These are phyloP conservation scores for Uropsilus gracilis DNA, from an alignment of 2,113 vertebrate genomes.

Conservation along the genomic window DNA sequence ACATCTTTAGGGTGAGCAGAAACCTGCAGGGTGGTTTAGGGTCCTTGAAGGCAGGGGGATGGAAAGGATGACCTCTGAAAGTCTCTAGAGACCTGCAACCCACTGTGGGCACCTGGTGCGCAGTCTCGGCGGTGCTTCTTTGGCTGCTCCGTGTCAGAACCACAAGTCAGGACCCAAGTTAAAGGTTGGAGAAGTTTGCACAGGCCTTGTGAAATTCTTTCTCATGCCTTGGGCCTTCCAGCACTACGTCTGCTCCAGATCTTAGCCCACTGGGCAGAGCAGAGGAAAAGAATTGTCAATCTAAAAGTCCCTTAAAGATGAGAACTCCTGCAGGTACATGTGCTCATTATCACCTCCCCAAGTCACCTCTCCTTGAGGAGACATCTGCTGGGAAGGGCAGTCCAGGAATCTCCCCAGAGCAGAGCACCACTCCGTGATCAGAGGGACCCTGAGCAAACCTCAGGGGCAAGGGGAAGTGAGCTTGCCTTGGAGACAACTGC, in stretches of 20 bases:
- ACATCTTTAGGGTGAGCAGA: not conserved
- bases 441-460: not conserved
- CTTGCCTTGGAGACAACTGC: not conserved
- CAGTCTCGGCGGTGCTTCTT: not conserved
- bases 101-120: not conserved
- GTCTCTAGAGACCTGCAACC: not conserved
- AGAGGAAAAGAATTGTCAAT: too few relatives aligned
- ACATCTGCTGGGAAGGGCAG: too few relatives aligned
- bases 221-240: not conserved
- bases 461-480: not conserved
- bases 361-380: not conserved
- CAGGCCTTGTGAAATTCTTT: not conserved
- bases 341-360: not conserved
- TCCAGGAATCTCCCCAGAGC: too few relatives aligned
- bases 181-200: rapidly evolving
- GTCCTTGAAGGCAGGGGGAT: not conserved
- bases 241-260: not conserved
- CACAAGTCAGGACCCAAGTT: not conserved
- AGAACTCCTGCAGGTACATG: not conserved
- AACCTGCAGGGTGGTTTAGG: not conserved
- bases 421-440: not conserved
- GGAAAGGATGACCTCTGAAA: not conserved
- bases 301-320: too few relatives aligned
- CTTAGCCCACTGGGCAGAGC: not conserved
- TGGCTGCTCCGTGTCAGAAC: not conserved